phyloP scores from a whole-genome alignment of 2,113 vertebrate genomes.

The Carettochelys insculpta region DNA sequence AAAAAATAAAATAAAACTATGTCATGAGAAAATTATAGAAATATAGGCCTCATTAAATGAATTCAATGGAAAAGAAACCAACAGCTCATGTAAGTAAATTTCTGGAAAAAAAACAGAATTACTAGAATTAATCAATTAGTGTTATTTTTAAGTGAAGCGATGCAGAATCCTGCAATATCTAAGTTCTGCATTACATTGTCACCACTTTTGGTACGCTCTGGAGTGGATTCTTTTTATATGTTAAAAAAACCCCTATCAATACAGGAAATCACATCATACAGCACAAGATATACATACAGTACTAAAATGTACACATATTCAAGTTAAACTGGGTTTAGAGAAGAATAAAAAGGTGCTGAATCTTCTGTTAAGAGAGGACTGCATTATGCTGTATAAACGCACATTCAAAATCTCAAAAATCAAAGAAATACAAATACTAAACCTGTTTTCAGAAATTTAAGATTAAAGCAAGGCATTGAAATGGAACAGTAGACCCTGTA shows the following conservation, averaged over 20 bases:
- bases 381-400: constrained; percentile 44
- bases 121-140: constrained; percentile 66
- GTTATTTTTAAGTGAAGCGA: constrained; percentile 54
- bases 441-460: constrained; percentile 52
- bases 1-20: constrained; percentile 55
- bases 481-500: constrained; percentile 19
- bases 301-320: constrained; percentile 48
- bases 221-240: constrained; percentile 28
- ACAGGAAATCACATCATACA: constrained; percentile 49
- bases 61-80: constrained; percentile 64
- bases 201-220: background rate
- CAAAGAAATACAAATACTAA: constrained; percentile 42
- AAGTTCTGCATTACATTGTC: background rate
- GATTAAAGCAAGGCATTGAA: constrained; percentile 55
- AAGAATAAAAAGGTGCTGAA: constrained; percentile 14
- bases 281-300: constrained; percentile 65
- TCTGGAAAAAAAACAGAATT: constrained; percentile 58
- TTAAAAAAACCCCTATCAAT: constrained; percentile 17
- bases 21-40: constrained; percentile 44
- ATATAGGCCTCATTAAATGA: constrained; percentile 54
- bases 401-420: constrained; percentile 46
- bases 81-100: constrained; percentile 64
- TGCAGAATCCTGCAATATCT: constrained; percentile 18
- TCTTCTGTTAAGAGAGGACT: constrained; percentile 46
- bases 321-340: constrained; percentile 21